Evolutionary conservation across 2,113 vertebrate species (phyloP), one percentile per base, ranked within the genome.

Genomic region (Vireo altiloquus): DNA sequence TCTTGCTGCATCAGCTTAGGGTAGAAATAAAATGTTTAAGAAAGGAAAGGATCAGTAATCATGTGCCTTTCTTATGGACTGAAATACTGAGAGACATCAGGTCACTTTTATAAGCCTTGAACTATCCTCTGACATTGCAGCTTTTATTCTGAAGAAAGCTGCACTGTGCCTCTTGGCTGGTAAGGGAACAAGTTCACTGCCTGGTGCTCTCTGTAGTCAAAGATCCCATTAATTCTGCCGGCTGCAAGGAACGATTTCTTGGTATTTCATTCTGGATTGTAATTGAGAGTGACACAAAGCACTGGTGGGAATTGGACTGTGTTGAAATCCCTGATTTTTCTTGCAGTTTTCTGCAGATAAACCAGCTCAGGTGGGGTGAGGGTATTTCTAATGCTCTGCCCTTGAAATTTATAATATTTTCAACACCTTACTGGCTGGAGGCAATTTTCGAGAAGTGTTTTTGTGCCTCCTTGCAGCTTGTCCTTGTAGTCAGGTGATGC

Each of bases 151-250:
- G 85, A 92, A 95, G 89, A 95, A 96, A 85, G 87, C 92, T 89
- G 72, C 82, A 76, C 61, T 95, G 90, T 97, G 79, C 74, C 84
- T 97, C 79, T 94, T 95, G 87, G 83, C 74, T 92, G 95, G 89
- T 92, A 37, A 91, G 71, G 72, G 66, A 96, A 46, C 61, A 88
- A 96, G 85, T 96, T 95, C 75, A 61, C 68, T 92, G 87, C 78
- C 75, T 95, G 60, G 80, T 92, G 83, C 95, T 91, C 69, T 81
- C 54, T 84, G 21, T 89, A 94, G 96, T 96, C 90, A 95, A 94
- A 93, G 93, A 91, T 96, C 87, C 84, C 79, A 93, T 95, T 95
- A 96, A 96, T 94, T 94, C 94, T 96, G 83, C 79, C n/a, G 18
- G 64, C 84, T 7, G 52, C 5, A 9, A 92, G 92, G 89, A 95